Conservation (phyloP, 1,140 invertebrate species). For the Papilio dardanus region DNA sequence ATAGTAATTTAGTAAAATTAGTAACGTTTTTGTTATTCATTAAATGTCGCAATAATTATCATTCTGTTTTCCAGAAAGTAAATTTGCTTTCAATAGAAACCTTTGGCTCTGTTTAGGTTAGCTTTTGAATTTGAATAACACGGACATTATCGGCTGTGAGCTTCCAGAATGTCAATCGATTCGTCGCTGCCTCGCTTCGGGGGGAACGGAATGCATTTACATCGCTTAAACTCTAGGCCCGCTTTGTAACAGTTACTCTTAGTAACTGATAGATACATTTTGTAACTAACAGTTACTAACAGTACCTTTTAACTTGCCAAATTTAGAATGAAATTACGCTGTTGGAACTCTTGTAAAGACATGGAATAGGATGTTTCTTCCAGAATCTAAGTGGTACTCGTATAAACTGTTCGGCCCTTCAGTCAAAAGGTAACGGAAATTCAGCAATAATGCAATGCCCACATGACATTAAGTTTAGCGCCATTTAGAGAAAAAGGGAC, state of each 20-base stretch:
- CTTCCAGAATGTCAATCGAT: constrained; percentile 8
- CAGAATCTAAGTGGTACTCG: no score
- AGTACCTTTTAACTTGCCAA: background rate
- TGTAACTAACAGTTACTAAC: no score
- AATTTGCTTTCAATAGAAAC: background rate
- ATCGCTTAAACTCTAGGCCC: background rate
- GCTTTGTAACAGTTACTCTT: background rate
- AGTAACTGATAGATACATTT: background rate
- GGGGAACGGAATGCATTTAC: constrained; percentile 17
- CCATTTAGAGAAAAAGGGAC: no score
- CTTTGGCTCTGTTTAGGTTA: background rate
- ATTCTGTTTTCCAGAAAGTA: background rate
- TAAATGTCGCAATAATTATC: background rate
- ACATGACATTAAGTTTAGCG: no score
- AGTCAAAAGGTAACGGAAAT: no score
- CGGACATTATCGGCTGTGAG: constrained; percentile 5
- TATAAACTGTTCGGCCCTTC: no score
- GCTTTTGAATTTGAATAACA: constrained; percentile 9
- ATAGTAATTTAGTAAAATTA: background rate
- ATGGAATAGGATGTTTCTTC: no score
- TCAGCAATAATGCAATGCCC: no score
- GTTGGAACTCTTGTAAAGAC: no score
- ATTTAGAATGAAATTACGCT: background rate
- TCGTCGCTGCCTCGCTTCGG: background rate
- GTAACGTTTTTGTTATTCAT: background rate